Percentiles rank a stretch among this genome's conserved stretches.
phyloP scores from a whole-genome alignment of 1,140 invertebrate genomes.

The Parasteatoda tepidariorum region DNA sequence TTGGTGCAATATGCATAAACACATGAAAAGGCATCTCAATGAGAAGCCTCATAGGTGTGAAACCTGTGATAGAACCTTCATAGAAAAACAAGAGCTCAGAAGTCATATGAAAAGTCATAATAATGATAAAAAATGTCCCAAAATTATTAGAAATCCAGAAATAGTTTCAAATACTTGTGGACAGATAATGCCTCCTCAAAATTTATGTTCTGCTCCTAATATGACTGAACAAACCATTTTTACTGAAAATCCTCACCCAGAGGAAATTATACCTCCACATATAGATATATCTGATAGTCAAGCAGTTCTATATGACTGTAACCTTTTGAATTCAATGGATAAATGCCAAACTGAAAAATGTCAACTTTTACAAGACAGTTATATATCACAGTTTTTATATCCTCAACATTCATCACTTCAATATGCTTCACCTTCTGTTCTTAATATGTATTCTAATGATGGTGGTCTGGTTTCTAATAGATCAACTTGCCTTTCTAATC shows the following conservation, averaged over 20 bases:
- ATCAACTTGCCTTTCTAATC: constrained; percentile 12
- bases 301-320: constrained; percentile 42
- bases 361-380: constrained; percentile 49
- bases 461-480: background rate
- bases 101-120: constrained; percentile 77
- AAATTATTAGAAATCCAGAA: background rate
- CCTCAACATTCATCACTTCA: constrained; percentile 44
- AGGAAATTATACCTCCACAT: constrained; percentile 42
- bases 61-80: constrained; percentile 93
- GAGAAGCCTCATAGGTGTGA: constrained; percentile 95
- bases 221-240: background rate
- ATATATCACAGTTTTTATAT: constrained; percentile 57
- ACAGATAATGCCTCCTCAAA: background rate
- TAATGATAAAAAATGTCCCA: constrained; percentile 13
- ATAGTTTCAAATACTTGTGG: background rate
- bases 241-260: background rate
- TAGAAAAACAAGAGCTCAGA: constrained; percentile 96
- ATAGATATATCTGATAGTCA: constrained; percentile 49
- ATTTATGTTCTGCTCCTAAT: constrained; percentile 4
- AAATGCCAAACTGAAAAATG: constrained; percentile 38
- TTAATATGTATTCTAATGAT: constrained; percentile 45
- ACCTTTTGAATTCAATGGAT: constrained; percentile 36
- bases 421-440: constrained; percentile 24
- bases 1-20: constrained; percentile 62
- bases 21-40: constrained; percentile 74